Conservation (phyloP, 2,797 vertebrate species). For the Parotocinclus haroldoi region DNA sequence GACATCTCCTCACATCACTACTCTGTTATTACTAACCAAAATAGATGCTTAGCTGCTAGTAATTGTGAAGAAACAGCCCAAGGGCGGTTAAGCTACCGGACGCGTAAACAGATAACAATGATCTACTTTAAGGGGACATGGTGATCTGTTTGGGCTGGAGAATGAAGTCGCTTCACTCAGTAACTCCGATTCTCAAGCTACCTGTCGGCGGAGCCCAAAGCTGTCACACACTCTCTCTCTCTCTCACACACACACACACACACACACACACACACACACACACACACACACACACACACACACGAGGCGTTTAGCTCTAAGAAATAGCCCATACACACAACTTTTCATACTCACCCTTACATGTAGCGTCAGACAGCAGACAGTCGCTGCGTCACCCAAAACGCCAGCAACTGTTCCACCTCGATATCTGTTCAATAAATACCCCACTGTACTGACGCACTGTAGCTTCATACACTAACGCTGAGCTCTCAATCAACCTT, state of each 20-base stretch:
- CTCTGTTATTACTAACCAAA: not conserved
- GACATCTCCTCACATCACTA: not conserved
- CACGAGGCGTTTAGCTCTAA: not conserved
- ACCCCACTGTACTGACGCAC: not conserved
- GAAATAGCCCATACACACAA: constrained; percentile 8
- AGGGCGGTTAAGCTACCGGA: not conserved
- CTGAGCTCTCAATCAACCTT: constrained; percentile 55
- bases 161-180: not conserved
- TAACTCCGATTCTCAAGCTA: constrained; percentile 12
- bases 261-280: constrained; percentile 20
- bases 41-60: not conserved
- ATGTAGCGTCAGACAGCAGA: not conserved
- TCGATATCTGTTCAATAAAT: too few species aligned
- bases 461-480: not conserved
- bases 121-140: not conserved
- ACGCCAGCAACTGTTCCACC: not conserved
- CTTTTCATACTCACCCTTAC: constrained; percentile 23
- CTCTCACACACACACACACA: not conserved
- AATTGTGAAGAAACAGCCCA: not conserved
- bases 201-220: constrained; percentile 35
- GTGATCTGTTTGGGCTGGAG: not conserved
- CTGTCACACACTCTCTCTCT: constrained; percentile 3
- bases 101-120: not conserved
- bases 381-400: not conserved
- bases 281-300: constrained; percentile 11